These are phyloP conservation scores for Myzus persicae DNA, from an alignment of 1,140 invertebrate genomes.

Conservation along the genomic window DNA sequence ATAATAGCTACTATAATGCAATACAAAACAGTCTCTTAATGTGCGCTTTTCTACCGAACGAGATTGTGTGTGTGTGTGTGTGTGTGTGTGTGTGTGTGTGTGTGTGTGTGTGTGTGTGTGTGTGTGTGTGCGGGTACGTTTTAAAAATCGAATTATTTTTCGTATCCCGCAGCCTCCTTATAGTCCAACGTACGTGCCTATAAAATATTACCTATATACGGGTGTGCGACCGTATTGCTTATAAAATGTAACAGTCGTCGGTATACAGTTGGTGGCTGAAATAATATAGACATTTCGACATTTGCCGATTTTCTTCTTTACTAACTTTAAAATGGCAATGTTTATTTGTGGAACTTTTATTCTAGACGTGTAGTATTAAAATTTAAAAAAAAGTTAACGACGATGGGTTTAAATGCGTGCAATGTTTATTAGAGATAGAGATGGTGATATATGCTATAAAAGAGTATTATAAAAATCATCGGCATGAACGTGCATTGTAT, in stretches of 20 bases:
- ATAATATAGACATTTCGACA: background rate
- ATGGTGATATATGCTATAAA: background rate
- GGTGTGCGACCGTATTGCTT: background rate
- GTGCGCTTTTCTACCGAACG: background rate
- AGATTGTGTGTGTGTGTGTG: background rate
- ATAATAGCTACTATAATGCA: background rate
- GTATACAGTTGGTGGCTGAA: background rate
- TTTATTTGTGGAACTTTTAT: background rate
- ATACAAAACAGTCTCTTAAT: constrained; percentile 2
- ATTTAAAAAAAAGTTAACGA: no score
- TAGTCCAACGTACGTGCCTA: background rate
- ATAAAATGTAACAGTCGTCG: background rate
- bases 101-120: no score
- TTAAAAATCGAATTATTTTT: background rate
- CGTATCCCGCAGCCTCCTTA: no score
- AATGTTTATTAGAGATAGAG: background rate
- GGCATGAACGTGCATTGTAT: background rate
- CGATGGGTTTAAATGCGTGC: no score
- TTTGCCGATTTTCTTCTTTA: background rate
- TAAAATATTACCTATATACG: background rate
- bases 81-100: background rate
- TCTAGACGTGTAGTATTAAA: background rate
- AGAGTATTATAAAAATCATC: background rate
- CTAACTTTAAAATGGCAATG: background rate
- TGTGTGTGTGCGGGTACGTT: no score